These are phyloP conservation scores for Chelon auratus DNA, from an alignment of 2,797 vertebrate genomes.

Conservation along the genomic window DNA sequence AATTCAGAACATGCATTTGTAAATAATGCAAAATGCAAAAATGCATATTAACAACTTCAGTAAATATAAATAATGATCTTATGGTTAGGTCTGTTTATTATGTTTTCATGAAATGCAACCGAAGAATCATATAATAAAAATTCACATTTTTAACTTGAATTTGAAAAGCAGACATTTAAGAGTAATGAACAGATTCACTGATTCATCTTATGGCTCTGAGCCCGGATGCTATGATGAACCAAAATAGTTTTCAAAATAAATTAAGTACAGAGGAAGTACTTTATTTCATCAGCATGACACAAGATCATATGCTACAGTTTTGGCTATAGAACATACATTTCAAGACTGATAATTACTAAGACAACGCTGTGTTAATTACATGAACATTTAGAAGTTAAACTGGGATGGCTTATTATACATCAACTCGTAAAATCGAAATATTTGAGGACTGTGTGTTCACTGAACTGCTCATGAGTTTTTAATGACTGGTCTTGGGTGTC, in stretches of 20 bases:
- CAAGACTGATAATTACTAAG: background rate
- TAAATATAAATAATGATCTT: background rate
- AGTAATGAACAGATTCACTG: background rate
- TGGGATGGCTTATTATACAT: background rate
- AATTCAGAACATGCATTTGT: background rate
- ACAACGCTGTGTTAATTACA: background rate
- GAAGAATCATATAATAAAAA: too few species aligned
- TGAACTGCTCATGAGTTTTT: constrained; percentile 49
- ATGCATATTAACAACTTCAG: too few species aligned
- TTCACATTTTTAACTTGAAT: background rate
- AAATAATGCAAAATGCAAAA: background rate
- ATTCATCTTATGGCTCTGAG: background rate
- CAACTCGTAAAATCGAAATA: constrained; percentile 10
- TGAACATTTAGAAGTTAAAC: background rate
- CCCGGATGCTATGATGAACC: background rate
- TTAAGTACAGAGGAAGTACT: background rate
- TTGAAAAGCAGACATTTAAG: background rate
- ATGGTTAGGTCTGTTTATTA: too few species aligned
- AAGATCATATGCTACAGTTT: background rate
- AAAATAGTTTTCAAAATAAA: background rate
- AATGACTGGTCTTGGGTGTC: constrained; percentile 46
- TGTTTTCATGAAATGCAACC: too few species aligned
- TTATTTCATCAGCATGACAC: background rate
- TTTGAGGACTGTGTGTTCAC: constrained; percentile 5
- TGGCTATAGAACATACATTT: background rate